Conservation (phyloP, 2,113 vertebrate genomes). For the Miniopterus natalensis region DNA sequence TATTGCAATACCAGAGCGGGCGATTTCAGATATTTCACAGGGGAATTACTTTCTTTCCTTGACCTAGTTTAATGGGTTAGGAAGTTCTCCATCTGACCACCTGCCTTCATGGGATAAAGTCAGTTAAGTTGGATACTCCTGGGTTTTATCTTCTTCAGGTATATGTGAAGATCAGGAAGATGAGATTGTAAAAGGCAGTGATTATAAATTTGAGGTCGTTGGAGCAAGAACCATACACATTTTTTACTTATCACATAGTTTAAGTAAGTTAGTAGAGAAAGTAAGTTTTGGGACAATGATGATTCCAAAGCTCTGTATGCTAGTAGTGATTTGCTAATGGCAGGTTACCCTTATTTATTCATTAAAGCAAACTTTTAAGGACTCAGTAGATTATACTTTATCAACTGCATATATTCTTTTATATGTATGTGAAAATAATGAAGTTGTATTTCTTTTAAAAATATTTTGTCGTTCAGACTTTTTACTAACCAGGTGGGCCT, state of each 20-base stretch:
- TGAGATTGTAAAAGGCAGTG: constrained; percentile 1
- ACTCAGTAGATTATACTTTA: not conserved
- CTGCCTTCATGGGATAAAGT: not conserved
- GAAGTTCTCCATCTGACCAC: not conserved
- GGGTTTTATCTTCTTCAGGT: not conserved
- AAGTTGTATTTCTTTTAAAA: not conserved
- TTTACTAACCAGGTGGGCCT: not conserved
- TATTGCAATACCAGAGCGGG: not conserved
- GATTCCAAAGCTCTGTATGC: not conserved
- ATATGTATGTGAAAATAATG: not conserved
- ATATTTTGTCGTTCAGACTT: not conserved
- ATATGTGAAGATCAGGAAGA: not conserved
- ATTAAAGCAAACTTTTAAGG: constrained; percentile 26
- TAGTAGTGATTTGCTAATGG: not conserved
- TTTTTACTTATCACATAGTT: not conserved
- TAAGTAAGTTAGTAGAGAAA: constrained; percentile 19
- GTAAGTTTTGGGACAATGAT: not conserved
- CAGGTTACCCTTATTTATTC: not conserved
- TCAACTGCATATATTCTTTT: not conserved
- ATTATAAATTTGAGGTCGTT: constrained; percentile 4
- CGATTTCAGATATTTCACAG: not conserved
- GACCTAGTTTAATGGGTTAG: not conserved
- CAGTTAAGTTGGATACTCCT: not conserved
- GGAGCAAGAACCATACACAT: not conserved
- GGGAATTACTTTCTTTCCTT: constrained; percentile 8